Evolutionary conservation across 2,113 vertebrate genomes (phyloP).

Genomic region (Psittacara wagleri): DNA sequence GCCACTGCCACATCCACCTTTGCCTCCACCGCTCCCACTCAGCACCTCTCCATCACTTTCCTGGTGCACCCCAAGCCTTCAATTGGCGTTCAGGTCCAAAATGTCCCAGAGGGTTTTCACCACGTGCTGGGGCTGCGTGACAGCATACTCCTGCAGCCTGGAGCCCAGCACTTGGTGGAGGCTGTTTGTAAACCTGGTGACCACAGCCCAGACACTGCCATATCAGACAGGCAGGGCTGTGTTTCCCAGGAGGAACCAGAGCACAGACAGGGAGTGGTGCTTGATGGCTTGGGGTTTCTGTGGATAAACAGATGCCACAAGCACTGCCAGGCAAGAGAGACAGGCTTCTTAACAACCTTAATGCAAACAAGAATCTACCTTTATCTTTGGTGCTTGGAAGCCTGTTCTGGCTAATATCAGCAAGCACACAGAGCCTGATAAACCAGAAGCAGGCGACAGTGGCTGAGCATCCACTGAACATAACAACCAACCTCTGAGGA

Average conservation of each 20-base stretch:
- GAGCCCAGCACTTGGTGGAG: constrained; percentile 65
- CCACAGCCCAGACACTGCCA: not conserved
- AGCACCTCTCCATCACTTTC: not conserved
- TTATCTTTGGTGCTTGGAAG: not conserved
- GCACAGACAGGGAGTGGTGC: constrained; percentile 38
- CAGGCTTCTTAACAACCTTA: not conserved
- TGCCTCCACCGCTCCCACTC: not conserved
- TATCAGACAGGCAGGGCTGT: not conserved
- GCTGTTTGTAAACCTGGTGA: constrained; percentile 2
- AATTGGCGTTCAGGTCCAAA: not conserved
- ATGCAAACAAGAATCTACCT: not conserved
- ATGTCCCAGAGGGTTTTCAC: constrained; percentile 24
- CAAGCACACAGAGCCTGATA: not conserved
- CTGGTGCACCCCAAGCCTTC: not conserved
- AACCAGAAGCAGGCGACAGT: not conserved
- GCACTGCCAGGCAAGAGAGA: constrained; percentile 35
- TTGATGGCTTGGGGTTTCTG: constrained; percentile 50
- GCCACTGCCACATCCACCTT: not conserved
- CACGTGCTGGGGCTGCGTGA: constrained; percentile 35
- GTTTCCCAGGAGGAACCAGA: constrained; percentile 72
- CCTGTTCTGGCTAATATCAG: not conserved
- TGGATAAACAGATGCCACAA: constrained; percentile 63
- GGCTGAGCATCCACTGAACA: not conserved
- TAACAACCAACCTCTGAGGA: not conserved
- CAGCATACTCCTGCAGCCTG: constrained; percentile 16